These are phyloP conservation scores for Brachycybe producta DNA, from an alignment of 2,888 invertebrate species.

Conservation along the genomic window DNA sequence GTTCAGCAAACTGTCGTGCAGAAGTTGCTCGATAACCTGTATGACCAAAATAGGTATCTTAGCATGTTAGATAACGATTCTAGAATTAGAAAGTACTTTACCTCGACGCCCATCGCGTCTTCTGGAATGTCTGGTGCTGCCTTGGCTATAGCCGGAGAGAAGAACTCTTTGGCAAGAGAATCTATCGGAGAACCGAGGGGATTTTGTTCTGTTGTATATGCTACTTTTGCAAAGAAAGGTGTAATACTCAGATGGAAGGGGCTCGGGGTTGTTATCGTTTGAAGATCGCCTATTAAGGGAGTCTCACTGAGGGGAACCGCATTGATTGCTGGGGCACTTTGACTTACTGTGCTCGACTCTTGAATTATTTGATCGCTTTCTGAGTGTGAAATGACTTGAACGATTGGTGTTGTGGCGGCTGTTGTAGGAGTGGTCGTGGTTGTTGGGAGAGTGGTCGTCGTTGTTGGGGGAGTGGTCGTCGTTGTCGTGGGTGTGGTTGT, in stretches of 20 bases:
- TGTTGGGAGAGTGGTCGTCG: not conserved
- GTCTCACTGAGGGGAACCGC: no score
- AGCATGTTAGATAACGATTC: not conserved
- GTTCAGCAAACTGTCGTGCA: constrained; percentile 6
- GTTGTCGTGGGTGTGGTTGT: not conserved
- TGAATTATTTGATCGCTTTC: no score
- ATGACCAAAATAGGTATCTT: no score
- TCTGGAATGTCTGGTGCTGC: not conserved
- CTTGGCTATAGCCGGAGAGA: constrained; percentile 10
- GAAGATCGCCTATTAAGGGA: no score
- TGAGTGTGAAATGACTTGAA: no score
- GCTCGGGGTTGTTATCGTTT: no score
- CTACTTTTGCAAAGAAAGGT: no score
- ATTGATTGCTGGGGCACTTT: no score
- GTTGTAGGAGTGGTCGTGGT: not conserved
- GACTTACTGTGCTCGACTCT: no score
- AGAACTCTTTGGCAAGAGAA: constrained; percentile 9
- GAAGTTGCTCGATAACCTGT: constrained; percentile 3
- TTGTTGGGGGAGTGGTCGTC: not conserved
- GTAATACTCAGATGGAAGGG: no score
- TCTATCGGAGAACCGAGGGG: constrained; percentile 3
- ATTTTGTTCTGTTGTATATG: constrained; percentile 3
- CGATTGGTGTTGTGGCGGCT: not conserved
- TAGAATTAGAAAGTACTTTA: not conserved
- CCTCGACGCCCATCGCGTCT: not conserved